These are phyloP conservation scores for Sebastiscus tertius DNA, from an alignment of 2,797 vertebrate species.

Conservation along the genomic window DNA sequence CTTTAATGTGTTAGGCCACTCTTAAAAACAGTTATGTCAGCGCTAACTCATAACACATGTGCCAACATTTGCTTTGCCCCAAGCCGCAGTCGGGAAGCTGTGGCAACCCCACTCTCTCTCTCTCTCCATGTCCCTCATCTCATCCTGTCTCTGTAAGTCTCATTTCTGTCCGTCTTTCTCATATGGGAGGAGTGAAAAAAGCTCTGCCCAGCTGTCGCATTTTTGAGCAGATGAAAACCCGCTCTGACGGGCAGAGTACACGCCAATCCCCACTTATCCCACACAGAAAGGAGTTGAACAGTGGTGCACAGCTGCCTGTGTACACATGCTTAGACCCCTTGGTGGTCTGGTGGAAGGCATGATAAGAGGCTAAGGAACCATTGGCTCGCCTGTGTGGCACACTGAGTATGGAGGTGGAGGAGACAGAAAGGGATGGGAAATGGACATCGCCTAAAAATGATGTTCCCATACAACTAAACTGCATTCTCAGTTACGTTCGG, in stretches of 20 bases:
- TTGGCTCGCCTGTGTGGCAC: conserved; percentile 41
- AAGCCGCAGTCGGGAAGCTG: conserved; percentile 56
- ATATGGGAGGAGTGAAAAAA: conserved; percentile 58
- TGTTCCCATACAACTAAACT: background rate
- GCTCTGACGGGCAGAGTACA: conserved; percentile 63
- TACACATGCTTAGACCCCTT: conserved; percentile 63
- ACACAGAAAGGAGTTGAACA: conserved; percentile 65
- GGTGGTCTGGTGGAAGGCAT: conserved; percentile 68
- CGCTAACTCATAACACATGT: conserved; percentile 77
- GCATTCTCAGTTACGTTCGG: background rate
- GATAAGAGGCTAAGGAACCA: conserved; percentile 65
- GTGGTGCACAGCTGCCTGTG: conserved; percentile 68
- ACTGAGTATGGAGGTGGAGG: conserved; percentile 44
- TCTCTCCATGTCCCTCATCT: conserved; percentile 36
- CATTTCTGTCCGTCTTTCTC: conserved; percentile 48
- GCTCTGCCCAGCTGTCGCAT: conserved; percentile 77
- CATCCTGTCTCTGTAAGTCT: conserved; percentile 43
- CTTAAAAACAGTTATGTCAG: conserved; percentile 74
- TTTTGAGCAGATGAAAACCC: conserved; percentile 77
- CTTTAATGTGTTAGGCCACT: conserved; percentile 80
- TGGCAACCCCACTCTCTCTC: conserved; percentile 30
- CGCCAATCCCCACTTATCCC: conserved; percentile 77
- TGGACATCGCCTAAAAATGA: background rate
- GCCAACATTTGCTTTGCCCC: conserved; percentile 80
- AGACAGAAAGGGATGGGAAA: background rate